Base-by-base conservation (phyloP, 1,140 invertebrate genomes). In the Wasmannia auropunctata region DNA sequence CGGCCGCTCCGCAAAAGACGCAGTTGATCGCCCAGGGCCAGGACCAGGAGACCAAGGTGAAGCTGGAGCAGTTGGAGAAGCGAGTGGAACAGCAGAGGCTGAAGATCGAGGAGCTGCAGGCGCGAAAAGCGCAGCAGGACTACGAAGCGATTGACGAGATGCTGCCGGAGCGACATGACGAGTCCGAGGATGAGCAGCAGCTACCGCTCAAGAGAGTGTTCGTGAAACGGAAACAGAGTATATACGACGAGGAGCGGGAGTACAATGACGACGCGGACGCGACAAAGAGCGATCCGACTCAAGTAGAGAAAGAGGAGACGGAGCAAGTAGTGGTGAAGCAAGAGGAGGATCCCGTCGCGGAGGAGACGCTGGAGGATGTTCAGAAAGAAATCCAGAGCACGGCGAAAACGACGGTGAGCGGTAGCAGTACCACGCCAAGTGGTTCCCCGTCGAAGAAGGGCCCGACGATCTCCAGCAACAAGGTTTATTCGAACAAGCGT, bases 151-250 rank as follows among this genome's bases (percentile, higher is more conserved):
- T 92, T 1, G 94, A 95, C 16, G 94, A 95, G 16, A 94, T 94
- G 91, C 69, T 95, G 2, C 94, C 95, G 0, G 95, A 95, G 8
- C 87, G 95, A 22, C 94, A 95, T 16, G 95, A 95, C 10, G 94
- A 95, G 40, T 95, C 94, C 0, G 95, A 95, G 25, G 95, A 95
- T 51, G 95, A 95, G 22, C 95, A 95, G 43, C 94, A 95, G 56
- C 72, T 95, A 22, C 95, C 95, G 4, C 77, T 95, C 2, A 95
- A 95, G 43, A 90, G 95, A 56, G 95, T 95, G 0, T 95, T 95
- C 34, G 94, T 95, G 6, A 95, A 95, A 54, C 91, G 94, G 65
- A 95, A 95, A 69, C 94, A 95, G 51, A 94, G 95, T 34, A 93
- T 95, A 86, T 95, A 95, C 19, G 95, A 95, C 14, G 95, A 95